A percentile compares a stretch with the other conserved stretches of the same genome.
Evolutionary conservation across 2,113 vertebrate species (phyloP).

Genomic region (Miniopterus natalensis): DNA sequence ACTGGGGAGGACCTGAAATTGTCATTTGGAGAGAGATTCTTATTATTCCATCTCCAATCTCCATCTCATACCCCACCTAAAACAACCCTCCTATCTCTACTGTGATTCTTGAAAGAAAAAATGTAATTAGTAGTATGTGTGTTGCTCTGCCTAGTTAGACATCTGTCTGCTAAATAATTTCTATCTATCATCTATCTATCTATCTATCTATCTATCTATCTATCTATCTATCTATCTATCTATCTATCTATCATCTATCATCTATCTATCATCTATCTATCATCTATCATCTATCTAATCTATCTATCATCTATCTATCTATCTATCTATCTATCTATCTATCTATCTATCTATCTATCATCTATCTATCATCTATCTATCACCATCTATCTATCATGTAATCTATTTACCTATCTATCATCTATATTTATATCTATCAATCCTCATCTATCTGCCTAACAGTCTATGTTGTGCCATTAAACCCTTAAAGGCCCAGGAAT

Average conservation of each 20-base stretch:
- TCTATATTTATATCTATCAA: not conserved
- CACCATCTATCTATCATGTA: too few relatives aligned
- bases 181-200: not conserved
- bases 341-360: not conserved
- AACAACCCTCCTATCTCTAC: not conserved
- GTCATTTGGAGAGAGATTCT: constrained; percentile 57
- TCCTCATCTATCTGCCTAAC: not conserved
- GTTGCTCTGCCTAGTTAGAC: not conserved
- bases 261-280: not conserved
- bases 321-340: not conserved
- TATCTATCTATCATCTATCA: not conserved
- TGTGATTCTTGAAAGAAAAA: constrained; percentile 41
- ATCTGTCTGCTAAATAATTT: constrained; percentile 7
- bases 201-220: not conserved
- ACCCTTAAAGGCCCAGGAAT: not conserved
- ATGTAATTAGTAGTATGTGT: not conserved
- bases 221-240: not conserved
- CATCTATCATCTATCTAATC: not conserved
- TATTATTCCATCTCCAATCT: constrained; percentile 47
- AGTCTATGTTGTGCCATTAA: not conserved
- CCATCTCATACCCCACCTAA: not conserved
- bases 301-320: not conserved
- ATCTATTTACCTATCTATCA: not conserved
- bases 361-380: too few relatives aligned
- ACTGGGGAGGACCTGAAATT: constrained; percentile 52